Evolutionary conservation across 2,888 invertebrate genomes (phyloP).

Genomic region (Ormyrus thymus): DNA sequence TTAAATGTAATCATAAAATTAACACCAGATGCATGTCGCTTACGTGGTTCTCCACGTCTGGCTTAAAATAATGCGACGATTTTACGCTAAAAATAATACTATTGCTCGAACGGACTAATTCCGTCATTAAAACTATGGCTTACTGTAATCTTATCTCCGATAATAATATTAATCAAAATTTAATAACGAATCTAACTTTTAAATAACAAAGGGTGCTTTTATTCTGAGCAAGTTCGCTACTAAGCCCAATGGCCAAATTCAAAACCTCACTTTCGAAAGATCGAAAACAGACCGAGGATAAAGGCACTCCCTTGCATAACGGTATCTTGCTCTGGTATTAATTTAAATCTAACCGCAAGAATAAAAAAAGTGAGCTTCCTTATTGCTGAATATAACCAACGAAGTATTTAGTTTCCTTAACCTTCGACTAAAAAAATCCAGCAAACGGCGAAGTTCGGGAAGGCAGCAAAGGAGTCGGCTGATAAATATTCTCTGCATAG

Average conservation of each 20-base stretch:
- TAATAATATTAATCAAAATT: constrained; percentile 53
- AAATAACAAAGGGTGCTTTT: constrained; percentile 61
- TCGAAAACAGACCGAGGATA: constrained; percentile 7
- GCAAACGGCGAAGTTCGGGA: background rate
- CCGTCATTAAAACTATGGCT: constrained; percentile 59
- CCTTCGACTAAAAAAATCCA: constrained; percentile 43
- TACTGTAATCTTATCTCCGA: constrained; percentile 58
- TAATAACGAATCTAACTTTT: constrained; percentile 57
- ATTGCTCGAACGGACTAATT: constrained; percentile 61
- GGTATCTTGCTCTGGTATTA: constrained; percentile 60
- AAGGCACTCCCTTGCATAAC: constrained; percentile 45
- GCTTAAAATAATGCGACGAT: constrained; percentile 56
- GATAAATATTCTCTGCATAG: constrained; percentile 75
- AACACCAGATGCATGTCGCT: constrained; percentile 69
- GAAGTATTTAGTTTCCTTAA: constrained; percentile 54
- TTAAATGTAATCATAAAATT: constrained; percentile 59
- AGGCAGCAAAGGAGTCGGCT: constrained; percentile 45
- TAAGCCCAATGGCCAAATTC: background rate
- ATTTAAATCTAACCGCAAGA: constrained; percentile 58
- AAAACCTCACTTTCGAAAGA: background rate
- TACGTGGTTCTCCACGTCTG: constrained; percentile 53
- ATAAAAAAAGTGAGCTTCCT: constrained; percentile 52
- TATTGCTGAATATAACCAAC: constrained; percentile 56
- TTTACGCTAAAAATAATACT: constrained; percentile 62
- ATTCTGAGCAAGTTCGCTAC: constrained; percentile 26